These are phyloP conservation scores for Bombyx huttoni DNA, from an alignment of 2,888 invertebrate species.

Conservation along the genomic window DNA sequence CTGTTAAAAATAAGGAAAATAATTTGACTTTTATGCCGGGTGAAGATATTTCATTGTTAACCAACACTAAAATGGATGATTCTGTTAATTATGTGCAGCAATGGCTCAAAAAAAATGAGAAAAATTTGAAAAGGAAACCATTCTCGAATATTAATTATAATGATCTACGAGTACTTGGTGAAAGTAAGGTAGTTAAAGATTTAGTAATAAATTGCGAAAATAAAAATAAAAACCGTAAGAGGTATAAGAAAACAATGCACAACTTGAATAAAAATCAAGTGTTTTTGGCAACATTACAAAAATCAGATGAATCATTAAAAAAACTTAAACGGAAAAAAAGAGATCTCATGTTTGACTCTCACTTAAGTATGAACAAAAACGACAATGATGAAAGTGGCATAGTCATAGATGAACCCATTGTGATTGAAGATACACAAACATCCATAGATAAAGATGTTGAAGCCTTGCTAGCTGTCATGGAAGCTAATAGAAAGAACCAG, in stretches of 20 bases:
- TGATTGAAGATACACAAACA: conserved; percentile 38
- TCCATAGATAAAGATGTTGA: conserved; percentile 39
- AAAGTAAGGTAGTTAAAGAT: neutral
- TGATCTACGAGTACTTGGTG: neutral
- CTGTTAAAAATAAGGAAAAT: conserved; percentile 30
- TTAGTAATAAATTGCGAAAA: neutral
- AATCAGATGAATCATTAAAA: neutral
- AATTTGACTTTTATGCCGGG: conserved; percentile 25
- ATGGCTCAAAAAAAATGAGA: conserved; percentile 42
- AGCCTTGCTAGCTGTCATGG: conserved; percentile 39
- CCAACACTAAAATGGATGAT: conserved; percentile 33
- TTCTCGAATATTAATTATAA: conserved; percentile 45
- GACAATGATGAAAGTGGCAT: conserved; percentile 44
- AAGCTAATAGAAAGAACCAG: conserved; percentile 26
- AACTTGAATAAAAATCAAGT: neutral
- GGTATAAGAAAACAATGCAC: conserved; percentile 1
- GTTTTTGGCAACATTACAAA: neutral
- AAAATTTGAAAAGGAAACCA: conserved; percentile 29
- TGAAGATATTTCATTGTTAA: conserved; percentile 23
- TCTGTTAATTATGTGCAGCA: conserved; percentile 35
- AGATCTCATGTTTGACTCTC: conserved; percentile 4
- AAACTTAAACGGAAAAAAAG: neutral
- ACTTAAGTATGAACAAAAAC: conserved; percentile 6
- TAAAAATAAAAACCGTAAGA: conserved; percentile 8
- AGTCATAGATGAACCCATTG: conserved; percentile 30